Conservation (phyloP, 1,140 invertebrate genomes). For the Nasonia giraulti region DNA sequence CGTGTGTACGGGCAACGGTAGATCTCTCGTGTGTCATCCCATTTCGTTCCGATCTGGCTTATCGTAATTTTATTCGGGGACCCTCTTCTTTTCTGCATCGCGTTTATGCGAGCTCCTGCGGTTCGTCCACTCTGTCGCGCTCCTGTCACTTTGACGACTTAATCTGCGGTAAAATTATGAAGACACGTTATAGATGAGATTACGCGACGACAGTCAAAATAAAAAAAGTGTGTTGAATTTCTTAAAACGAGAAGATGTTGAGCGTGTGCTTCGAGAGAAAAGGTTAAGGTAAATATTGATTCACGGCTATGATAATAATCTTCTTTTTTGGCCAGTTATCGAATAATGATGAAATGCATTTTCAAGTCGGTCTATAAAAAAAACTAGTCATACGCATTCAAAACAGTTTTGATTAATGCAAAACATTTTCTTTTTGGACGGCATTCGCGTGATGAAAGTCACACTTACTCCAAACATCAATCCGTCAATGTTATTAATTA, state of each 20-base stretch:
- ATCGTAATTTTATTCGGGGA: slow-evolving; percentile 27
- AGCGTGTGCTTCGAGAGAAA: neutral
- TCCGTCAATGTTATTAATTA: no score
- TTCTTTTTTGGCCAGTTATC: neutral
- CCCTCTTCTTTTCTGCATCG: neutral
- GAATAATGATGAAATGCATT: neutral
- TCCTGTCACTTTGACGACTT: slow-evolving; percentile 12
- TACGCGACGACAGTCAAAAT: neutral
- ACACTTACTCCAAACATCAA: no score
- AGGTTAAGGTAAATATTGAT: slow-evolving; percentile 19
- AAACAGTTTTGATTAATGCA: no score
- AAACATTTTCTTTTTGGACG: no score
- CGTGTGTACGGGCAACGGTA: neutral
- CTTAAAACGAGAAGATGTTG: neutral
- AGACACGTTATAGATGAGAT: neutral
- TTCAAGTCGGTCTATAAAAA: no score
- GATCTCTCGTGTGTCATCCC: neutral
- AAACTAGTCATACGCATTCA: no score
- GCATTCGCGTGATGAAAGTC: no score
- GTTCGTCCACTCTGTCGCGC: neutral
- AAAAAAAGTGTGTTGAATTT: neutral
- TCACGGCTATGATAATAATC: no score
- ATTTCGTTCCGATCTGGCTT: neutral
- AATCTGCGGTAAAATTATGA: neutral
- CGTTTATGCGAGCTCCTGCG: neutral